Base-by-base conservation (phyloP, 2,888 invertebrate species). In the Pseudococcus viburni region DNA sequence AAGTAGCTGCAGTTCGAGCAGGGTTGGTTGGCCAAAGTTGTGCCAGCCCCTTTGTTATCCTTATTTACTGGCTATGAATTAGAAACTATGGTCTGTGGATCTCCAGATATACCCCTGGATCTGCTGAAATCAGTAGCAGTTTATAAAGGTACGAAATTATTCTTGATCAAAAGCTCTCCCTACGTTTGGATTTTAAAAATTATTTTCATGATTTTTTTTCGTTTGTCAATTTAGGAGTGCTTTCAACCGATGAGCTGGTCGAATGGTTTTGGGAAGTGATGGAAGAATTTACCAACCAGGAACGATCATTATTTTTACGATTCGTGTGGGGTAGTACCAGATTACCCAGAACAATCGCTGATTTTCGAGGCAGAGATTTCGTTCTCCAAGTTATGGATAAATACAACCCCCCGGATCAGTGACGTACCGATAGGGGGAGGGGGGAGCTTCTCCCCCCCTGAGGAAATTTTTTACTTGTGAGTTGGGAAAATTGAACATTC, bases 251-350 rank as follows among this genome's bases (percentile, higher is more conserved):
- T 0, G 94, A 96, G 0, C 93, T 99, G n/a, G 96, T 98, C 86
- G 95, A 95, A 90, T 99, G 98, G 98, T 99, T 99, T 93, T 99
- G 98, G 99, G 98, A 98, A 91, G 98, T 98, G 55, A 98, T 99
- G 98, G 98, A 98, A 92, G 98, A 98, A 92, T 95, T 99, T 91
- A 95, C 96, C 0, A 98, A 97, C 91, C 95, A 96, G 91, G 98
- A 99, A 92, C 94, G 98, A 89, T 98, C 98, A 0, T 92, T 99
- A 88, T 99, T 99, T 92, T 93, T 99, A 89, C 94, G 99, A 89
- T 99, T 99, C 92, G 98, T 99, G 64, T 99, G 98, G 98, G 99
- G 99, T 8, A 94, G 98, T 88, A 98, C 98, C 0, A 90, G 94
- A 2, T 93, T 99, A 89, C 98, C 99, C 15, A 89, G 89, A 42